phyloP scores from a whole-genome alignment of 2,797 vertebrate genomes.

The Clamator glandarius region DNA sequence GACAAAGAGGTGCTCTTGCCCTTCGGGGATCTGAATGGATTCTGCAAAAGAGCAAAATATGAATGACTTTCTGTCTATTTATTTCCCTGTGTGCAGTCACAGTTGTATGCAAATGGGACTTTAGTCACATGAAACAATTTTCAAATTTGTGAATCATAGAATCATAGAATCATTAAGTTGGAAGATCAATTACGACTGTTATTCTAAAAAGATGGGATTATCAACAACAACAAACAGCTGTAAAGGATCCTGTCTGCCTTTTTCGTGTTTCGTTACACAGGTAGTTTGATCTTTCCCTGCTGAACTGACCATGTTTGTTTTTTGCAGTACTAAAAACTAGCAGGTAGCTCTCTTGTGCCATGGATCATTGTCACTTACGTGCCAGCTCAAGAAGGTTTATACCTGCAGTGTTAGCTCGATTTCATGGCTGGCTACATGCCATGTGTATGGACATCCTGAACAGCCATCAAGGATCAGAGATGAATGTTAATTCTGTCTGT shows the following conservation, averaged over 20 bases:
- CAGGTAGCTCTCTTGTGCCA: neutral
- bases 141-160: neutral
- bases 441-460: neutral
- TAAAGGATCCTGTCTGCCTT: neutral
- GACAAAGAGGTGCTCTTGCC: neutral
- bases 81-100: neutral
- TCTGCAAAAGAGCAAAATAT: neutral
- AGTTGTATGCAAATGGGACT: neutral
- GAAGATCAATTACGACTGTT: neutral
- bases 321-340: neutral
- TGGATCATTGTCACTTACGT: neutral
- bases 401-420: neutral
- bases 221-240: fast-evolving
- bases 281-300: neutral
- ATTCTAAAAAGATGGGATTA: neutral
- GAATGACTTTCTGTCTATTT: neutral
- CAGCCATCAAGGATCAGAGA: neutral
- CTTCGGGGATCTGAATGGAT: neutral
- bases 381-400: neutral
- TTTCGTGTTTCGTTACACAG: neutral
- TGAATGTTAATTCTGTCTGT: neutral
- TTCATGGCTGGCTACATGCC: neutral
- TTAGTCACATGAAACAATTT: neutral
- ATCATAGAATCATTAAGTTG: too few species aligned
- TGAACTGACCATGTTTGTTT: neutral